Conservation (phyloP, 1,140 invertebrate species). For the Dermatophagoides farinae region DNA sequence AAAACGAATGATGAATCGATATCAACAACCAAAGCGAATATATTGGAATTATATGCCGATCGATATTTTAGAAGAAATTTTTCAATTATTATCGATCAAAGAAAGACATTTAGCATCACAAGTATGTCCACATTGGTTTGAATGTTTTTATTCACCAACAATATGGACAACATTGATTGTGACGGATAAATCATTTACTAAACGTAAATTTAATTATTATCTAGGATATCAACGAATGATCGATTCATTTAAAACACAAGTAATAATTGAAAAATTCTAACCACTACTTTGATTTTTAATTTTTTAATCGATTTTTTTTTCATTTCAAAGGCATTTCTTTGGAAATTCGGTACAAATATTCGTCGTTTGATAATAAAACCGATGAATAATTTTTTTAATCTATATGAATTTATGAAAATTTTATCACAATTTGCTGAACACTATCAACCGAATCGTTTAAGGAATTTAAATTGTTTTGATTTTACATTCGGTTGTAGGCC, state of each 20-base stretch:
- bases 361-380: conserved; percentile 45
- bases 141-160: conserved; percentile 45
- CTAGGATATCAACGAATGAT: conserved; percentile 57
- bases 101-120: conserved; percentile 52
- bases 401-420: conserved; percentile 64
- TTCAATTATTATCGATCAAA: conserved; percentile 41
- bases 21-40: not conserved
- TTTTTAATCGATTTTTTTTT: not conserved
- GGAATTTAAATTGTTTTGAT: conserved; percentile 27
- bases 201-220: conserved; percentile 56
- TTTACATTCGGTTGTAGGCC: conserved; percentile 52
- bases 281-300: not conserved
- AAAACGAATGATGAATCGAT: not conserved
- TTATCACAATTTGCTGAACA: conserved; percentile 45
- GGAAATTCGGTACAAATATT: conserved; percentile 43
- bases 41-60: conserved; percentile 49
- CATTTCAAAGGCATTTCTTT: conserved; percentile 35
- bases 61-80: conserved; percentile 52
- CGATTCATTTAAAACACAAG: conserved; percentile 47
- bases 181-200: conserved; percentile 46
- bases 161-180: conserved; percentile 51
- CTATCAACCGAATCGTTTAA: conserved; percentile 23
- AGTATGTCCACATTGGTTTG: conserved; percentile 20
- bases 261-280: not conserved
- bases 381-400: conserved; percentile 55